A percentile compares a stretch with the other conserved stretches of the same genome.
Conservation (phyloP, 2,888 invertebrate species). For the Trichacis sp. region DNA sequence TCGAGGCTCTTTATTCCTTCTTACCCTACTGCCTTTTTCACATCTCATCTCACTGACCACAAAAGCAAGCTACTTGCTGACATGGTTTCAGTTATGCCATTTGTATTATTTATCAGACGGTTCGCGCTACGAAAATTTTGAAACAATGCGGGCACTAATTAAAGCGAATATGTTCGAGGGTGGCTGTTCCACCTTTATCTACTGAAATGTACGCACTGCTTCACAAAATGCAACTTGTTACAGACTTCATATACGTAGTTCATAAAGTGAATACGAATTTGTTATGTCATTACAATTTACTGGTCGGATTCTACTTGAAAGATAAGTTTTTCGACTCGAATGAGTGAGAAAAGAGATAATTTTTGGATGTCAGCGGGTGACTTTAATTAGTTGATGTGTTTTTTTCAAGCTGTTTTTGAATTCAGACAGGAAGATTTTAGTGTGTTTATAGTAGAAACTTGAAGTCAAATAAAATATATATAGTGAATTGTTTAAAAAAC, state of each 20-base stretch:
- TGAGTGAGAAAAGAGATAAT: too few relatives aligned
- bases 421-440: too few relatives aligned
- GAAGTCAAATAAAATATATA: too few relatives aligned
- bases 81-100: background rate
- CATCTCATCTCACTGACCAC: background rate
- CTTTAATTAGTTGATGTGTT: too few relatives aligned
- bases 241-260: constrained; percentile 28
- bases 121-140: constrained; percentile 6
- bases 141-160: constrained; percentile 29
- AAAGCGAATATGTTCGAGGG: constrained; percentile 11
- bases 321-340: too few relatives aligned
- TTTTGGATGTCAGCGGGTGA: too few relatives aligned
- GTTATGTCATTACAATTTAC: constrained; percentile 25
- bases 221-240: constrained; percentile 10
- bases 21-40: background rate
- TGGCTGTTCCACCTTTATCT: constrained; percentile 28
- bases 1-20: constrained; percentile 37
- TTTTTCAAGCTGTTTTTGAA: too few relatives aligned
- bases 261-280: constrained; percentile 19
- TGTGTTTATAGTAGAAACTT: too few relatives aligned
- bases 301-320: too few relatives aligned
- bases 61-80: background rate
- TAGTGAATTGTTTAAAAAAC: too few relatives aligned
- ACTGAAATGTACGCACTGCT: constrained; percentile 13
- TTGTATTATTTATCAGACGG: constrained; percentile 13